Conservation (phyloP, 2,113 vertebrate species). For the Cryptomyrus ogoouensis region DNA sequence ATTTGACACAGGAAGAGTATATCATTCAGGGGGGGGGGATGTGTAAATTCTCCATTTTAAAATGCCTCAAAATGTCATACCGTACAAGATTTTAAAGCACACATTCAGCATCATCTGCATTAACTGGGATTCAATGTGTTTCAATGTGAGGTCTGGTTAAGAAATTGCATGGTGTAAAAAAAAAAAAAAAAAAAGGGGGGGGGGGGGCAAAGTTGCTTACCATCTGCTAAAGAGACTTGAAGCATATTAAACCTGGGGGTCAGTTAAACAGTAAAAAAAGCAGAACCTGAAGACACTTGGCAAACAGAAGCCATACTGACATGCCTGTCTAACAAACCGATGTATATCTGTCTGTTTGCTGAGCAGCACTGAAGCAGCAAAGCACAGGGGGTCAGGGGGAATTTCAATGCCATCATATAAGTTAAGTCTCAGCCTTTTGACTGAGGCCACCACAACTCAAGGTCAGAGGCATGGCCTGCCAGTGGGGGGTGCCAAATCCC, state of each 20-base stretch:
- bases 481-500: slow-evolving; percentile 24
- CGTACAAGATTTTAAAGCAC: too few species aligned
- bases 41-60: neutral
- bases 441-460: neutral
- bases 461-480: slow-evolving; percentile 25
- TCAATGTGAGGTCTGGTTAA: neutral
- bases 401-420: neutral
- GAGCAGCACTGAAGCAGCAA: neutral
- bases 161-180: neutral
- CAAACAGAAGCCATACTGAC: neutral
- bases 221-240: neutral
- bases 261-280: neutral
- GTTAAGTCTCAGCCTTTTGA: neutral
- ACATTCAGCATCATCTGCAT: slow-evolving; percentile 1
- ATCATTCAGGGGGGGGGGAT: neutral
- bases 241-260: neutral
- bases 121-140: neutral
- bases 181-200: neutral
- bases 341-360: neutral
- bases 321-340: neutral
- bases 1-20: neutral
- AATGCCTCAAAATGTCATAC: neutral
- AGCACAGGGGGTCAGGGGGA: neutral
- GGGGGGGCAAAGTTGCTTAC: neutral
- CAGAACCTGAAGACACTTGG: neutral